Evolutionary conservation across 2,888 invertebrate species (phyloP), one percentile per base, ranked within the genome.

Genomic region (Lasioglossum morio): DNA sequence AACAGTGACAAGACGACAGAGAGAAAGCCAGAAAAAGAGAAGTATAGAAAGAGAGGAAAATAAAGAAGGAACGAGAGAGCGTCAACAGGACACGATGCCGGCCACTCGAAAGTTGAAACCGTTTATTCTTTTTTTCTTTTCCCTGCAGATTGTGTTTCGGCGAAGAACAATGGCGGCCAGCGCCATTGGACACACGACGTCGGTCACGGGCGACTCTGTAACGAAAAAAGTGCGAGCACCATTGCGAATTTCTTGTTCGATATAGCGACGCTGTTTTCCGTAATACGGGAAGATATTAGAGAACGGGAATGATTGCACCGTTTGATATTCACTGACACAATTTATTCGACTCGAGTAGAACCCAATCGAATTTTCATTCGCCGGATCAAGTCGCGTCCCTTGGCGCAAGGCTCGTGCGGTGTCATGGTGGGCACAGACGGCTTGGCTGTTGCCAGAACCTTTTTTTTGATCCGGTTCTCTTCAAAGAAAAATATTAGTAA

Each of bases 41-140:
- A 10, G 53, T 53, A 10, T 2, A 53, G 53, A 53, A 53, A 53
- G 53, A 53, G 57, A 12, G 57, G n/a, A 57, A n/a, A 57, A 57
- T 57, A 12, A n/a, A n/a, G n/a, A 16, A 19, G 8, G 63, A 30
- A 30, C 0, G 63, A 30, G 63, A 63, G 30, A 27, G 19, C 30
- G 43, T n/a, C 77, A 48, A 84, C 53, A 48, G 82, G 73, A 82
- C 82, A 83, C 84, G 84, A 86, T 91, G 89, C 92, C 89, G 90
- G 91, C 87, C 87, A 93, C 94, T 94, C 91, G 92, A 94, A 93
- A 93, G 91, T 94, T 93, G 94, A 93, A 94, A 94, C 93, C 93
- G 94, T 94, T 93, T 81, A 40, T 79, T 78, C 73, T 77, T 91
- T 91, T 77, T 72, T 66, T 40, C 37, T 12, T 40, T 37, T 43